A percentile compares a stretch with the other conserved stretches of the same genome.
Conservation (phyloP, 2,113 vertebrate genomes). For the human (Homo sapiens) region GRCh38 chr3:132787501-132788000, state of each 20-base stretch:
- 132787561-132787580: too few species aligned
- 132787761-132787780: neutral
- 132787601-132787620: neutral
- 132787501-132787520: too few species aligned
- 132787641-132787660: neutral
- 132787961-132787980: neutral
- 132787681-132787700: neutral
- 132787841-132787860: neutral
- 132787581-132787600: too few species aligned
- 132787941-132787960: neutral
- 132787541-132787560: too few species aligned
- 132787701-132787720: neutral
- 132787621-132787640: neutral
- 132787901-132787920: neutral
- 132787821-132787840: neutral
- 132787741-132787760: neutral
- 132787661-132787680: neutral
- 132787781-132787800: neutral
- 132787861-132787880: neutral
- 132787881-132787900: neutral
- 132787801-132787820: neutral
- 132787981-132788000: neutral
- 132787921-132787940: neutral
- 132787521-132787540: too few species aligned
- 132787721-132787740: neutral